A percentile compares a stretch with the other conserved stretches of the same genome.
phyloP scores from a whole-genome alignment of 2,797 vertebrate species.

The Hafferia zeledoni region DNA sequence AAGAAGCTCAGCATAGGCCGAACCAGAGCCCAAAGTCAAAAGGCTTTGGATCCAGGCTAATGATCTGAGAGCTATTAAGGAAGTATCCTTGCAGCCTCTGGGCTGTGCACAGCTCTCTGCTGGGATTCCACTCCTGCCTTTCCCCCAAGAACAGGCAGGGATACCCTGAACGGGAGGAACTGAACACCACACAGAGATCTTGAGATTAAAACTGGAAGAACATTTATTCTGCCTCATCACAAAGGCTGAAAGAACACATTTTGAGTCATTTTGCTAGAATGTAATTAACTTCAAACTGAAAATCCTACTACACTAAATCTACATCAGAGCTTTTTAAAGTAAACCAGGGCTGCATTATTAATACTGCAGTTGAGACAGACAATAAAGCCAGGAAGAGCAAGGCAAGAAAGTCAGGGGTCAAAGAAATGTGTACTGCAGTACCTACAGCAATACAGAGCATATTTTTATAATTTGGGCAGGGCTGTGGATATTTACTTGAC shows the following conservation, averaged over 20 bases:
- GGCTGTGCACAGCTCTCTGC: neutral
- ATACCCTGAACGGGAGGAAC: neutral
- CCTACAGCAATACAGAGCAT: neutral
- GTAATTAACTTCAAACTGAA: neutral
- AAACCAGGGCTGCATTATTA: neutral
- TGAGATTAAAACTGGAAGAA: neutral
- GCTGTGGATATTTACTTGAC: constrained; percentile 18
- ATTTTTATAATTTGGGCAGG: neutral
- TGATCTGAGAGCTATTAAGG: neutral
- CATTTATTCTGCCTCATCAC: neutral
- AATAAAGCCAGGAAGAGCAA: neutral
- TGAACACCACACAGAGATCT: neutral
- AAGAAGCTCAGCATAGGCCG: neutral
- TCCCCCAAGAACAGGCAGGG: neutral
- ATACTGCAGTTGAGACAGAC: neutral
- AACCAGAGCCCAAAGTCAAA: neutral
- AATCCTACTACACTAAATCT: neutral
- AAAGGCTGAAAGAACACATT: neutral
- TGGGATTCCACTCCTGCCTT: neutral
- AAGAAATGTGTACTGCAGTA: neutral
- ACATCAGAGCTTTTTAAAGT: neutral
- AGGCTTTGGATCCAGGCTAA: neutral
- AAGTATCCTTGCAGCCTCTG: neutral
- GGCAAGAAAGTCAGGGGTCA: neutral
- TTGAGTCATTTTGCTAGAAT: neutral